These are phyloP conservation scores for Turnix velox DNA, from an alignment of 2,113 vertebrate species.

Conservation along the genomic window DNA sequence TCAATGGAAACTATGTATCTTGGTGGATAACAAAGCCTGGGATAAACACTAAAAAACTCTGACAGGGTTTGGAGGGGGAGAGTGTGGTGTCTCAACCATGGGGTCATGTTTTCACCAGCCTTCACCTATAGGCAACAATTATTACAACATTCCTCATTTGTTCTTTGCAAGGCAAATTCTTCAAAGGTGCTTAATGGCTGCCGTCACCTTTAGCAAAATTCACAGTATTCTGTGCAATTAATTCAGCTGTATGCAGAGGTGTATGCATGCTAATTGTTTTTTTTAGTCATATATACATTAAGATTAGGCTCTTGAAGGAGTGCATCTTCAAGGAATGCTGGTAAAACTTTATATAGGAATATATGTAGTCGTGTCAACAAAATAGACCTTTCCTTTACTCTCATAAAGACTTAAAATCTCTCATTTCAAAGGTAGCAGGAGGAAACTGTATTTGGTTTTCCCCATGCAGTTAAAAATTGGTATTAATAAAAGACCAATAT, in stretches of 20 bases:
- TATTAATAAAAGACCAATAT: not conserved
- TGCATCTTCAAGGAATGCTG: not conserved
- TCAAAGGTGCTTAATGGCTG: not conserved
- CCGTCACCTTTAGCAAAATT: not conserved
- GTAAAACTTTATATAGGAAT: not conserved
- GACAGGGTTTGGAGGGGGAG: slow-evolving; percentile 30
- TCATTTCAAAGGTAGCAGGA: not conserved
- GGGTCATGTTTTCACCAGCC: slow-evolving; percentile 61
- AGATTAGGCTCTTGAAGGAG: not conserved
- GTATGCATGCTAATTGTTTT: not conserved
- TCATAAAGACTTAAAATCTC: not conserved
- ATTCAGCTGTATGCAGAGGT: not conserved
- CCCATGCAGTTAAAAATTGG: not conserved
- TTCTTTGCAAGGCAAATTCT: not conserved
- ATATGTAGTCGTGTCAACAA: not conserved
- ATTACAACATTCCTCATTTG: not conserved
- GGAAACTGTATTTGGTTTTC: not conserved
- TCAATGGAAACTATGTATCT: slow-evolving; percentile 82
- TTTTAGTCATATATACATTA: not conserved
- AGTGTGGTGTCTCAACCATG: slow-evolving; percentile 26
- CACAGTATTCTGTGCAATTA: not conserved
- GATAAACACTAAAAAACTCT: slow-evolving; percentile 71
- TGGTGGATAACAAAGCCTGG: slow-evolving; percentile 74
- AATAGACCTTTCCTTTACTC: not conserved
- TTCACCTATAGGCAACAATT: slow-evolving; percentile 57